A percentile compares a stretch with the other conserved stretches of the same genome.
These are phyloP conservation scores for Caenorhabditis wallacei DNA, from an alignment of 2,888 invertebrate species.

Conservation along the genomic window DNA sequence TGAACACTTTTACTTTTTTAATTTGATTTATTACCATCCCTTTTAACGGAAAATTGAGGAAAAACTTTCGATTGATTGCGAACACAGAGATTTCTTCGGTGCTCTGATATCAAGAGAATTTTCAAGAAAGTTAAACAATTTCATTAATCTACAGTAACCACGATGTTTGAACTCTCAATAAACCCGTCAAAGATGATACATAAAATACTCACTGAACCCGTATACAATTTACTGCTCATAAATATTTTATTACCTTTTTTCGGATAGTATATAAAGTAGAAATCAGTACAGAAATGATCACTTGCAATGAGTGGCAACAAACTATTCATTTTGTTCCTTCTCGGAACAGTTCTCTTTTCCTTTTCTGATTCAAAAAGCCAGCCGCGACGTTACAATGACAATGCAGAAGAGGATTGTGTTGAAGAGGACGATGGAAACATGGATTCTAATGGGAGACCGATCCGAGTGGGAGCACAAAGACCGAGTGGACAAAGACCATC, in stretches of 20 bases:
- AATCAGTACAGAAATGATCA: background rate
- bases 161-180: background rate
- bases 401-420: slow-evolving; percentile 23
- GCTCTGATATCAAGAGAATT: too few species aligned
- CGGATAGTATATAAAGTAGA: slow-evolving; percentile 22
- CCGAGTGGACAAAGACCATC: background rate
- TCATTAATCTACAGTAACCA: background rate
- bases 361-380: background rate
- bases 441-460: slow-evolving; percentile 13
- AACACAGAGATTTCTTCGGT: background rate
- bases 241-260: background rate
- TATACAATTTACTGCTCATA: background rate
- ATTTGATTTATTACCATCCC: slow-evolving; percentile 20
- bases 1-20: slow-evolving; percentile 42
- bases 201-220: background rate
- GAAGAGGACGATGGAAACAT: slow-evolving; percentile 9
- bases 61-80: background rate
- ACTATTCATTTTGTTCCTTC: slow-evolving; percentile 21
- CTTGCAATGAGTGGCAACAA: slow-evolving; percentile 29
- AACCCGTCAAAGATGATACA: background rate
- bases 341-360: slow-evolving; percentile 18
- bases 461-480: slow-evolving; percentile 1
- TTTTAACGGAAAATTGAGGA: slow-evolving; percentile 1
- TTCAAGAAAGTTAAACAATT: too few species aligned
- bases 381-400: background rate